These are phyloP conservation scores for Balaenoptera acutorostrata DNA, from an alignment of 2,113 vertebrate genomes.

Conservation along the genomic window DNA sequence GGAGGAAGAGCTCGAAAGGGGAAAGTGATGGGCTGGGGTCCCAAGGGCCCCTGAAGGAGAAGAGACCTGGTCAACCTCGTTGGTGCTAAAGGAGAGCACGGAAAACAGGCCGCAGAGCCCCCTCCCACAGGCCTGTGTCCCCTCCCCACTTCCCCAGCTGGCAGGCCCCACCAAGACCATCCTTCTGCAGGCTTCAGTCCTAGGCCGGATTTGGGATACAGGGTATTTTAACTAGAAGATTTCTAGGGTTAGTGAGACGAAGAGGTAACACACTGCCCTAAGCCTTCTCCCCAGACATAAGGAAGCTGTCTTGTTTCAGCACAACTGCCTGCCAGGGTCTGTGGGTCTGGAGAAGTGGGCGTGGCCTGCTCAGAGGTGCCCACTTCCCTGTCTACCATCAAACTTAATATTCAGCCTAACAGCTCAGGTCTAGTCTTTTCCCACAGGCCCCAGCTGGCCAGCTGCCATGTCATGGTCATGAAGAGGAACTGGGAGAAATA, in stretches of 20 bases:
- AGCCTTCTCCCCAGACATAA: neutral
- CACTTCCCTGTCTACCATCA: neutral
- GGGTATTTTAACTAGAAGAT: neutral
- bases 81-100: neutral
- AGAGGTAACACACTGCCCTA: neutral
- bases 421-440: neutral
- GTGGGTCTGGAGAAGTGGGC: neutral
- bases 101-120: neutral
- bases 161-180: neutral
- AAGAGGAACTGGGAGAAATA: neutral
- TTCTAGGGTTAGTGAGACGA: neutral
- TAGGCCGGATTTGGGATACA: neutral
- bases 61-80: neutral
- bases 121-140: neutral
- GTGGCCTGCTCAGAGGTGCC: neutral
- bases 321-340: neutral
- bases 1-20: neutral
- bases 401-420: neutral
- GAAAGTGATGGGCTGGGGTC: neutral
- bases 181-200: neutral
- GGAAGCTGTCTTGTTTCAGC: neutral
- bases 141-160: neutral
- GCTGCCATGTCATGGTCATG: neutral
- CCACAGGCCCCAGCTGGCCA: neutral
- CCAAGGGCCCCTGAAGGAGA: neutral